Evolutionary conservation across 2,113 vertebrate genomes (phyloP).

Genomic region (Cochlearius cochlearius): DNA sequence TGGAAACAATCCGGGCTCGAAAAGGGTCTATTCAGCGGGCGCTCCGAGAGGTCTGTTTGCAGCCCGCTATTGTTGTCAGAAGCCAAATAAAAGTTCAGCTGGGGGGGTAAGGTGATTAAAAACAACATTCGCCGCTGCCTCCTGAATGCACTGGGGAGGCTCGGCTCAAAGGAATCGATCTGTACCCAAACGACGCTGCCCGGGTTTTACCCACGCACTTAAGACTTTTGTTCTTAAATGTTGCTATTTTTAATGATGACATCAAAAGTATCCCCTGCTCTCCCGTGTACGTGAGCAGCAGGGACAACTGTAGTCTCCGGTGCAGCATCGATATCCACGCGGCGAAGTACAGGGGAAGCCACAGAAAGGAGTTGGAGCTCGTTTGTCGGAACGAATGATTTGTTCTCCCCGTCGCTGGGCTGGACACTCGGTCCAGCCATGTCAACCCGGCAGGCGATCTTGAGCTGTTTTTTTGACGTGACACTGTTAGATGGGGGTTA

Average conservation of each 20-base stretch:
- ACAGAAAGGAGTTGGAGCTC: not conserved
- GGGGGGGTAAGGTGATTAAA: not conserved
- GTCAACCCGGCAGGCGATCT: not conserved
- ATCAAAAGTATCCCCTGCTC: not conserved
- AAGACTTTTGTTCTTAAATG: constrained; percentile 7
- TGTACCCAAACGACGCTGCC: not conserved
- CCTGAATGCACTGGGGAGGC: not conserved
- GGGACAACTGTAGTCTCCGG: not conserved
- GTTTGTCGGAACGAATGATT: not conserved
- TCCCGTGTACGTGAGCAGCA: not conserved
- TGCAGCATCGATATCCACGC: rapidly evolving
- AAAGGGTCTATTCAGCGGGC: constrained; percentile 8
- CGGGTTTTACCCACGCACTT: not conserved
- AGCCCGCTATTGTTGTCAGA: constrained; percentile 46
- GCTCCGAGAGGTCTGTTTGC: constrained; percentile 58
- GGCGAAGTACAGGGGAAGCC: not conserved
- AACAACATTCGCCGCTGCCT: not conserved
- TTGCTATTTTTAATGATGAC: not conserved
- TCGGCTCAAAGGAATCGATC: not conserved
- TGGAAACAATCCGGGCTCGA: constrained; percentile 63
- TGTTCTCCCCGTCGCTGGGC: not conserved
- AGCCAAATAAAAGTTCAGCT: constrained; percentile 62
- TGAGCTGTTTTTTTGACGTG: not conserved
- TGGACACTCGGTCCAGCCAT: not conserved
- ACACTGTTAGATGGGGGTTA: not conserved